Evolutionary conservation across 2,797 vertebrate genomes (phyloP).

Genomic region (Halcyon smyrnensis): DNA sequence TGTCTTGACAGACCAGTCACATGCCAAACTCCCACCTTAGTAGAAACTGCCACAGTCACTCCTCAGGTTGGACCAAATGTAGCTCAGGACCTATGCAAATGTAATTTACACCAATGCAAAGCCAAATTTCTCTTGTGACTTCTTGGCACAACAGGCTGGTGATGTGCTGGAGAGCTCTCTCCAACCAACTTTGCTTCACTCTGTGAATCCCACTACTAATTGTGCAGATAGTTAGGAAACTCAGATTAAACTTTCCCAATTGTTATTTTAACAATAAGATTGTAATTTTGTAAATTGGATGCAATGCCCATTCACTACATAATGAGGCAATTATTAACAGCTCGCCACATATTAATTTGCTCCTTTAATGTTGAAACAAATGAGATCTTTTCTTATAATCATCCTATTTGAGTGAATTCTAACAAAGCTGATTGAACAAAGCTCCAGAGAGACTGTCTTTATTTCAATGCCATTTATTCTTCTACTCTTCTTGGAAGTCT

Average conservation of each 20-base stretch:
- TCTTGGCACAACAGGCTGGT: not conserved
- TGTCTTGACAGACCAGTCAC: not conserved
- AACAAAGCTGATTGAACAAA: conserved; percentile 74
- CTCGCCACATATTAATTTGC: conserved; percentile 76
- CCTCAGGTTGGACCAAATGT: not conserved
- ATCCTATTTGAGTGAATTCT: conserved; percentile 77
- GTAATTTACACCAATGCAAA: not conserved
- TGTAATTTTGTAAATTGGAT: conserved; percentile 67
- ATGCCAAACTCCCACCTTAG: not conserved
- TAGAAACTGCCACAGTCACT: not conserved
- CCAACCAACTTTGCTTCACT: not conserved
- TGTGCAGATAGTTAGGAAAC: conserved; percentile 27
- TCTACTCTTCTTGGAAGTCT: conserved; percentile 63
- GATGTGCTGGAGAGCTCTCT: not conserved
- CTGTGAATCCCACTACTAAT: conserved; percentile 32
- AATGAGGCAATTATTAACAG: conserved; percentile 77
- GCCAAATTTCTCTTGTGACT: not conserved
- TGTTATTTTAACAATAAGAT: conserved; percentile 60
- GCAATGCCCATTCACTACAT: conserved; percentile 68
- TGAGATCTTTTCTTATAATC: conserved; percentile 80
- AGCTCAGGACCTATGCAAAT: not conserved
- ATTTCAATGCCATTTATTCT: conserved; percentile 75
- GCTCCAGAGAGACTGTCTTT: conserved; percentile 74
- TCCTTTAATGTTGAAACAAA: conserved; percentile 79
- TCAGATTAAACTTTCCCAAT: conserved; percentile 52